These are phyloP conservation scores for Labeo catla DNA, from an alignment of 2,113 vertebrate genomes.

Conservation along the genomic window DNA sequence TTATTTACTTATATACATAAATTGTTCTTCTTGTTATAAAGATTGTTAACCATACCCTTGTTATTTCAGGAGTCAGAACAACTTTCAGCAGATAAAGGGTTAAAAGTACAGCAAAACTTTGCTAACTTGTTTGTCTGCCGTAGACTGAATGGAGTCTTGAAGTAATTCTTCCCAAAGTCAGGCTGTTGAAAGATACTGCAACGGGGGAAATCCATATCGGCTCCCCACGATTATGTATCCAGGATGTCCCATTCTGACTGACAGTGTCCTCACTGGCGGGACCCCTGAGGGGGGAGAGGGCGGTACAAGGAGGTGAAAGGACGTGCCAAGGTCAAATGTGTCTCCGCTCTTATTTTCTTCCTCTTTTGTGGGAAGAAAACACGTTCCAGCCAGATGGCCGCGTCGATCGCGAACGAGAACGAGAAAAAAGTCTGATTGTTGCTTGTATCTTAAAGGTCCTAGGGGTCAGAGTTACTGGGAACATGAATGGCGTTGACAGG, in stretches of 20 bases:
- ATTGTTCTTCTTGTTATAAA: no score
- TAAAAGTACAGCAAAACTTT: constrained; percentile 37
- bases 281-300: neutral
- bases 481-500: constrained; percentile 25
- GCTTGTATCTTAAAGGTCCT: constrained; percentile 8
- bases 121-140: constrained; percentile 41
- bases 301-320: constrained; percentile 60
- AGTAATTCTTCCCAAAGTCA: constrained; percentile 51
- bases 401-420: constrained; percentile 56
- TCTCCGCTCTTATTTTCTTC: constrained; percentile 62
- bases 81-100: constrained; percentile 31
- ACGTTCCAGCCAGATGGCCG: constrained; percentile 62
- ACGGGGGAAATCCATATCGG: constrained; percentile 50
- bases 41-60: no score
- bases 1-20: no score
- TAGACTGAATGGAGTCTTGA: constrained; percentile 48
- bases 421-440: constrained; percentile 31
- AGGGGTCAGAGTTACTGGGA: constrained; percentile 15
- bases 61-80: neutral
- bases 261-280: constrained; percentile 33
- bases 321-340: constrained; percentile 69
- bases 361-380: constrained; percentile 68
- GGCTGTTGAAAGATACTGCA: constrained; percentile 57
- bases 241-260: constrained; percentile 61
- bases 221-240: constrained; percentile 51